Evolutionary conservation across 1,140 invertebrate genomes (phyloP), one percentile per base, ranked within the genome.

Genomic region (Drosophila asahinai): DNA sequence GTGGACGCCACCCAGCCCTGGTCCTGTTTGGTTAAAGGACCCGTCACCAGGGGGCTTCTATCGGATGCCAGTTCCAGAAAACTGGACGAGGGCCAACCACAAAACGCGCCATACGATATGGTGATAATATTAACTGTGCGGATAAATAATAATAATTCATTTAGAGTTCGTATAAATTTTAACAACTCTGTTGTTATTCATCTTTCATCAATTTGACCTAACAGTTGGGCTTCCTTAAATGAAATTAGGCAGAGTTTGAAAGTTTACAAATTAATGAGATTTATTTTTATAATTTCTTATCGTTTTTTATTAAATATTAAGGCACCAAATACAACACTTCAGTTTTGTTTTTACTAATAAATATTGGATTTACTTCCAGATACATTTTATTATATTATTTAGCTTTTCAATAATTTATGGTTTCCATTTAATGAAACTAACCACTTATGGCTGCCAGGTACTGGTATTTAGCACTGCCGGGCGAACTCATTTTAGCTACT

Each of bases 1-100:
- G 94, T 93, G 0, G 94, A 94, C 0, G 93, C 94, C 27, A 95
- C 93, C 94, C 94, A 95, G 1, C 94, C 94, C 11, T 93, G 93
- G 67, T 95, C 93, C 59, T 93, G 92, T 8, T 67, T 22, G 4
- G 49, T 83, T n/a, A 94, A 43, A 2, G 83, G 81, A 5, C 77
- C 67, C n/a, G 83, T 68, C 1, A 79, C 73, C 58, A 93, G 17
- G 0, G 92, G 91, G 38, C 80, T 86, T 0, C 93, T 62, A 0
- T 91, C 48, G 1, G 91, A 83, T 60, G 93, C 92, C 45, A 95
- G 48, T 52, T 93, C 92, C 38, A 94, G 92, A 42, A 95, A 91
- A 22, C 91, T 93, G 27, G 94, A 92, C 5, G 94, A 95, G 5
- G 94, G 94, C 94, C 94, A 95, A 2, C 91, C 91, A 42, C 80